Evolutionary conservation across 2,113 vertebrate genomes (phyloP), one percentile per base, ranked within the genome.

Genomic region (Isichthys henryi): DNA sequence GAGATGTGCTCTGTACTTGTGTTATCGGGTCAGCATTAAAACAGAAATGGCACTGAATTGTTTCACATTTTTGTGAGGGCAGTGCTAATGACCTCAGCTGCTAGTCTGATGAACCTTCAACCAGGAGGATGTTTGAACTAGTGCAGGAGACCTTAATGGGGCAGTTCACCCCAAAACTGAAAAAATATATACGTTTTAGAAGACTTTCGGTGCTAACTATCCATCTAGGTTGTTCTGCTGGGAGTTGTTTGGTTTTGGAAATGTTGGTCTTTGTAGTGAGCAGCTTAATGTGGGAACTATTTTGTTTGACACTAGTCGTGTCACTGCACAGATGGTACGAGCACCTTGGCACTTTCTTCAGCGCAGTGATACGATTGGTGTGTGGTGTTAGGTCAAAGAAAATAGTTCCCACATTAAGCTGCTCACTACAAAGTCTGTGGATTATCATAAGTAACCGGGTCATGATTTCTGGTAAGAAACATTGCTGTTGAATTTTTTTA

Each of bases 1-100:
- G n/a, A 31, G 62, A 35, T 46, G 88, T 39, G 88, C 89, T 74
- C 49, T 91, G 90, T 91, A 90, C 48, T 87, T 88, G 90, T 35
- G 83, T 70, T 66, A 90, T 90, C 49, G 74, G 90, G 45, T 48
- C 45, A n/a, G 80, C 46, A 84, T 84, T 45, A 84, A 48, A 84
- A 45, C 15, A 19, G 35, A 77, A 77, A 43, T 43, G 74, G 15
- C 17, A 43, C 31, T 80, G 17, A 80, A 4, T 43, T 43, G 74
- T 80, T 43, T 80, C 31, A 19, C 35, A 43, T 80, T 43, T 70
- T 70, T 70, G 62, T 31, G 27, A 70, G 62, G 10, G 62, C n/a
- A 13, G 62, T 15, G 35, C 74, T 17, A 35, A 17, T 15, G 74
- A 39, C 9, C 74, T 80, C 13, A 19, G 35, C 35, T 19, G 35